A percentile compares a stretch with the other conserved stretches of the same genome.
Conservation (phyloP, 2,113 vertebrate species). For the Eptatretus burgeri region DNA sequence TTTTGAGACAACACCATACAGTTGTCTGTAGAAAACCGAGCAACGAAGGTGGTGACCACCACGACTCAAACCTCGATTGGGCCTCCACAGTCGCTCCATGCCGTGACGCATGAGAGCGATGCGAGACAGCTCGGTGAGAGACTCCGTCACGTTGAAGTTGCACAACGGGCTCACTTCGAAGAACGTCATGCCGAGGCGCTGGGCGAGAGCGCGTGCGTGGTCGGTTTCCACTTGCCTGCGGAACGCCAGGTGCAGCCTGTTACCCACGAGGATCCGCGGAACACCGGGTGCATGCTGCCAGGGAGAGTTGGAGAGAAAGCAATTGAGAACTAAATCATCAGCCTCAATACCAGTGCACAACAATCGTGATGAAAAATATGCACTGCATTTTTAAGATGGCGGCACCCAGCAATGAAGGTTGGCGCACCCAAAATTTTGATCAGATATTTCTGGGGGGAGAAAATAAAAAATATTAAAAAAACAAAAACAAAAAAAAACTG, state of each 20-base stretch:
- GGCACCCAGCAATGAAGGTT: too few relatives aligned
- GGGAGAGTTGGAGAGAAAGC: background rate
- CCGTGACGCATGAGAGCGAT: conserved; percentile 93
- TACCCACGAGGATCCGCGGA: conserved; percentile 76
- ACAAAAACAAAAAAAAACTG: too few relatives aligned
- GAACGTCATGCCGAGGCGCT: conserved; percentile 95
- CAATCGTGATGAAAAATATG: too few relatives aligned
- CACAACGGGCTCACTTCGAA: conserved; percentile 92
- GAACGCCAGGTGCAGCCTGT: conserved; percentile 74
- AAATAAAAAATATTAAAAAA: too few relatives aligned
- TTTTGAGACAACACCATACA: background rate
- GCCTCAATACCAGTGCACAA: too few relatives aligned
- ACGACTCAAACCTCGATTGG: conserved; percentile 44
- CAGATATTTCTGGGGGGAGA: too few relatives aligned
- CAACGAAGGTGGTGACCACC: background rate
- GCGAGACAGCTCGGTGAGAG: conserved; percentile 78
- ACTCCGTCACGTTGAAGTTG: conserved; percentile 94
- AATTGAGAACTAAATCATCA: too few relatives aligned
- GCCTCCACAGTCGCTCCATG: conserved; percentile 98
- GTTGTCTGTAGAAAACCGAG: background rate
- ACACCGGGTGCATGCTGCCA: conserved; percentile 71
- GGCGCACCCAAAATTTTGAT: too few relatives aligned
- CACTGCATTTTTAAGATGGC: too few relatives aligned
- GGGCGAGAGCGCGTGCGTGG: conserved; percentile 65
- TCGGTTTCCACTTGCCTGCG: conserved; percentile 82